Evolutionary conservation across 2,888 invertebrate species (phyloP).

Genomic region (Seladonia tumulorum): DNA sequence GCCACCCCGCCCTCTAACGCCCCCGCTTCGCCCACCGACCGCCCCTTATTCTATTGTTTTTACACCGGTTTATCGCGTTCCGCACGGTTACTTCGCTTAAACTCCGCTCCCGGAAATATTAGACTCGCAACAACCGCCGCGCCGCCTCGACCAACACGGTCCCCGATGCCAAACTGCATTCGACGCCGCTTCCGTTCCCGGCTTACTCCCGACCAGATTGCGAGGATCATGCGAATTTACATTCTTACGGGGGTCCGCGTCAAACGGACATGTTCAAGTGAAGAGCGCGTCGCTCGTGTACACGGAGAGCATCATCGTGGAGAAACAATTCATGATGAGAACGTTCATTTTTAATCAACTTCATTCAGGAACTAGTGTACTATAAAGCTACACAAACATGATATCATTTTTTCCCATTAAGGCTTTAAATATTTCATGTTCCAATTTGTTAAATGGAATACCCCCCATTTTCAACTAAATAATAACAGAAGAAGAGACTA

Average conservation of each 20-base stretch:
- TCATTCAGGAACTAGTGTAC: not conserved
- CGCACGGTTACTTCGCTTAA: not conserved
- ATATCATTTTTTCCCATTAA: no score
- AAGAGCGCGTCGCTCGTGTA: no score
- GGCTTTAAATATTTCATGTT: no score
- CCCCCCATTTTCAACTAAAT: no score
- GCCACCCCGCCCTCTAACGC: not conserved
- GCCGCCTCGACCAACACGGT: not conserved
- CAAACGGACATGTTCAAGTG: no score
- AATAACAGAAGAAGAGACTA: no score
- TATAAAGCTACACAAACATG: no score
- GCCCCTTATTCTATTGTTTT: slow-evolving; percentile 47
- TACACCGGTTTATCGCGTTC: slow-evolving; percentile 64
- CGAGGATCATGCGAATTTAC: not conserved
- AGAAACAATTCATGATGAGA: no score
- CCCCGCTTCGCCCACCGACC: not conserved
- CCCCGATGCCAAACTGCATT: not conserved
- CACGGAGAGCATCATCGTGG: no score
- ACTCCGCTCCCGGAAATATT: not conserved
- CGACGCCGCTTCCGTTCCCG: not conserved
- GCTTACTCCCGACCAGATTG: not conserved
- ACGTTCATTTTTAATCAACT: not conserved
- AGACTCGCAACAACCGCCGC: not conserved
- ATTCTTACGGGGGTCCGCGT: no score
- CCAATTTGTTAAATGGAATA: no score